Evolutionary conservation across 2,888 invertebrate genomes (phyloP), one percentile per base, ranked within the genome.

Genomic region (Phyllotreta striolata): DNA sequence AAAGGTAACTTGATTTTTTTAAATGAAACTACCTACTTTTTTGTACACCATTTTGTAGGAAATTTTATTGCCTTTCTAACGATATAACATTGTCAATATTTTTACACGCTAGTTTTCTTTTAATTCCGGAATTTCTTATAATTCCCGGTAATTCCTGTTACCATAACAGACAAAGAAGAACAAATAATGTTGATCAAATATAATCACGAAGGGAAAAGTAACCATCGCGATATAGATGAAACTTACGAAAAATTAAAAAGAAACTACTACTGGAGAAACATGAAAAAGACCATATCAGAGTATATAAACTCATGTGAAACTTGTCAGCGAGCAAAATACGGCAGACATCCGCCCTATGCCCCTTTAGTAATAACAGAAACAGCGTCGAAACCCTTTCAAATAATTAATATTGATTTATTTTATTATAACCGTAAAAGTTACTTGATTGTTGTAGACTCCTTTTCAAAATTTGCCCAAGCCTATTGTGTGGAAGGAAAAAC

Each of bases 201-300:
- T 41, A 41, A 40, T 37, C 44, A 56, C 10, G 55, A 62, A 55
- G 39, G 55, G 5, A 38, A 62, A 47, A 44, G 49, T 10, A 62
- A 62, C 24, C 62, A 62, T 10, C 39, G 62, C 2, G 62, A 38
- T 38, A 63, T 63, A 7, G 10, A 39, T 37, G 52, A 63, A 37
- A 58, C 63, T 6, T 24, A 39, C 3, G 63, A 58, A 41, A 12
- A 34, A 1, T 35, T 52, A 7, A 55, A 58, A 37, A 51, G 24
- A 46, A 63, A 63, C 51, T 49, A 62, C 51, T 49, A 56, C 47
- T 57, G 62, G 62, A 56, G n/a, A 47, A 35, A 51, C 40, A 57
- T 57, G 51, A 62, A 64, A 55, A 47, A n/a, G 8, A 40, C 49
- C 5, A 39, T 56, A 10, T 54, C 54, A 14, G 9, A 54, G 5